A percentile compares a stretch with the other conserved stretches of the same genome.
Evolutionary conservation across 2,113 vertebrate genomes (phyloP).

Genomic region (Nymphicus hollandicus): DNA sequence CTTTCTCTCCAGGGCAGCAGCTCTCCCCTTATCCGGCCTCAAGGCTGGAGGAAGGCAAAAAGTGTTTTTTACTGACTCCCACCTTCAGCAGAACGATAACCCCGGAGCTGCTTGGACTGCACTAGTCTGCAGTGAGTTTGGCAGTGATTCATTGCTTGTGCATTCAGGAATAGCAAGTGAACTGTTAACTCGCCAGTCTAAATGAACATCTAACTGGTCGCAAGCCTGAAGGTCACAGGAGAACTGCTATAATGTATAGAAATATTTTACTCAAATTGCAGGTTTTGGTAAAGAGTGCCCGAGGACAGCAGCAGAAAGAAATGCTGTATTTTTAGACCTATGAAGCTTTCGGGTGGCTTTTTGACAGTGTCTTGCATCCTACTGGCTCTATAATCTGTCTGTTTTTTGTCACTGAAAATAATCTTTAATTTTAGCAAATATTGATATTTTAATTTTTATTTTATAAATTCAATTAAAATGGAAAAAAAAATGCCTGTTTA

Average conservation of each 20-base stretch:
- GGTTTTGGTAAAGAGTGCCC: not conserved
- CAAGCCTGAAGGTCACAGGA: not conserved
- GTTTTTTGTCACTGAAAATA: not conserved
- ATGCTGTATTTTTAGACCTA: not conserved
- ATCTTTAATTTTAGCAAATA: not conserved
- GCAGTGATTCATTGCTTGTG: not conserved
- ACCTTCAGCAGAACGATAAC: conserved; percentile 36
- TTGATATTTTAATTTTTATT: accelerated
- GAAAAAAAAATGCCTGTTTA: not conserved
- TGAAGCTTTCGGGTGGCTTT: not conserved
- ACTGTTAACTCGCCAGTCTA: not conserved
- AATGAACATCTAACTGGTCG: conserved; percentile 5
- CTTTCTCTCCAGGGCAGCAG: not conserved
- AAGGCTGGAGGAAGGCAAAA: not conserved
- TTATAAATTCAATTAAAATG: not conserved
- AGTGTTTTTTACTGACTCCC: not conserved
- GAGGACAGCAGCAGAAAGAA: not conserved
- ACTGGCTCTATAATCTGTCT: not conserved
- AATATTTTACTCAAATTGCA: not conserved
- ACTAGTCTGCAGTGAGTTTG: not conserved
- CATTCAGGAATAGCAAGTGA: conserved; percentile 19
- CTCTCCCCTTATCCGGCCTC: not conserved
- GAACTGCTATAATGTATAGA: not conserved
- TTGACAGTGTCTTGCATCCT: not conserved
- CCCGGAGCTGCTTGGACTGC: not conserved